These are phyloP conservation scores for Sebastes variabilis DNA, from an alignment of 2,797 vertebrate species.

Conservation along the genomic window DNA sequence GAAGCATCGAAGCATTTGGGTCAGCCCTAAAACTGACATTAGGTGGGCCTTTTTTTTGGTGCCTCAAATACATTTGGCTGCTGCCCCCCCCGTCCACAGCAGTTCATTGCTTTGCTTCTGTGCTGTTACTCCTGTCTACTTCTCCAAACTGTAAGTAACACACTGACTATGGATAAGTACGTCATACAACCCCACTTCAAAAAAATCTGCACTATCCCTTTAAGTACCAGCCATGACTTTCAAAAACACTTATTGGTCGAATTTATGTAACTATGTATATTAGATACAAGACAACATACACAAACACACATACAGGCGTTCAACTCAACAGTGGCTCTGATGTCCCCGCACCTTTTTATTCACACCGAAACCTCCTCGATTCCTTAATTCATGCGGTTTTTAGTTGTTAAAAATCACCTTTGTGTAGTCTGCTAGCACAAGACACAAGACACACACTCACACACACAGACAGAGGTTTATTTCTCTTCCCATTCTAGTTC, in stretches of 20 bases:
- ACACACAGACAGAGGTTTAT: slow-evolving; percentile 41
- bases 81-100: too few species aligned
- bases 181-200: too few species aligned
- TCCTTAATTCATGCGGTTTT: slow-evolving; percentile 21
- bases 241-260: not conserved
- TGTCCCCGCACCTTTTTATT: not conserved
- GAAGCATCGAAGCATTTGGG: too few species aligned
- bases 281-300: not conserved
- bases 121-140: fast-evolving
- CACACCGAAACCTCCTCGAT: not conserved
- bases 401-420: slow-evolving; percentile 36
- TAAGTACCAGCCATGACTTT: not conserved
- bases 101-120: too few species aligned
- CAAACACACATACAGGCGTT: not conserved
- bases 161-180: too few species aligned
- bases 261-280: not conserved
- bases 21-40: too few species aligned
- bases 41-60: too few species aligned
- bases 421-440: slow-evolving; percentile 27
- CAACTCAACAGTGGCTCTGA: not conserved
- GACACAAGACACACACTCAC: slow-evolving; percentile 24
- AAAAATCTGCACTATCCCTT: too few species aligned
- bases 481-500: slow-evolving; percentile 63
- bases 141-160: too few species aligned
- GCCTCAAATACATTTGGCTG: too few species aligned